Base-by-base conservation (phyloP, 2,113 vertebrate species). In the Phoenicopterus ruber region DNA sequence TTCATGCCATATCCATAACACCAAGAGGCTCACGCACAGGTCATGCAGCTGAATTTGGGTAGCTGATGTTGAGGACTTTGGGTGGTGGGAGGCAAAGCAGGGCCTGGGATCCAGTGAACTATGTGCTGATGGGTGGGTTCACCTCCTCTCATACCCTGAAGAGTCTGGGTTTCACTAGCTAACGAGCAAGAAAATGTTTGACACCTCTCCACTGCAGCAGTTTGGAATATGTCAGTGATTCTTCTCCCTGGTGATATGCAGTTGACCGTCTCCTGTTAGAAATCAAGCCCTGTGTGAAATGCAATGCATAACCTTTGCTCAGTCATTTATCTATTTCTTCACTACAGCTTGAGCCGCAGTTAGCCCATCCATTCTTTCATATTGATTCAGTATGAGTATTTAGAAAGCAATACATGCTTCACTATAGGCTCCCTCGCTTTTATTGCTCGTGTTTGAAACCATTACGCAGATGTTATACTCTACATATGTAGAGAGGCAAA, bases 1-100 rank as follows among this genome's bases (percentile, higher is more conserved):
- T 50, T 63, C 7, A 25, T 31, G 25, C 5, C 3, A 5, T n/a
- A 38, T 26, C 13, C 11, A 13, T 38, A 52, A 14, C 6, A 84
- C 20, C 21, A 77, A 49, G 11, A 82, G 3, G 17, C 32, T 69
- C 1, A 2, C 11, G 24, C 5, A 18, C 17, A 17, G 5, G 0
- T 57, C 49, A 69, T 7, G 6, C 24, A 69, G 9, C 13, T 72
- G 34, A 12, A 6, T 80, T 80, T 70, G 49, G 4, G 24, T 26
- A 71, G 38, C 29, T 58, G 40, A 29, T 50, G 12, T 24, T 72
- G 50, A 26, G 52, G 46, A 54, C 31, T 15, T 74, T 50, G 12
- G 10, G 13, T 17, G 29, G 5, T 49, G 18, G n/a, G n/a, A 63
- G 10, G 10, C 40, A 84, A 34, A 84, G 19, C 3, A 55, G 28